Conservation (phyloP, 2,797 vertebrate species). For the Lutjanus argentimaculatus region DNA sequence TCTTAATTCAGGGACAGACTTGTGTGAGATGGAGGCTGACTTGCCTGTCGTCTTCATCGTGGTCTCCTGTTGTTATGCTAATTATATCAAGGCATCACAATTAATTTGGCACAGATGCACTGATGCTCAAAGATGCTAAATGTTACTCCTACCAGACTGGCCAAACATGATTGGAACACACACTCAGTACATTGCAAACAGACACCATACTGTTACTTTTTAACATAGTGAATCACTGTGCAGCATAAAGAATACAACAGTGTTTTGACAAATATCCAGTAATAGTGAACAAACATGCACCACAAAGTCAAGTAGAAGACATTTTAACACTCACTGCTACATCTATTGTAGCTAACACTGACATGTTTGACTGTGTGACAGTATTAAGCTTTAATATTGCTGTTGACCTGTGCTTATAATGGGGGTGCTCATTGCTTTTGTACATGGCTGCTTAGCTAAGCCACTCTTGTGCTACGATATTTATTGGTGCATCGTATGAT, state of each 20-base stretch:
- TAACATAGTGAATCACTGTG: conserved; percentile 59
- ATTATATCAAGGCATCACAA: conserved; percentile 37
- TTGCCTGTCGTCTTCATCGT: neutral
- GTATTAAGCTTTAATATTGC: conserved; percentile 73
- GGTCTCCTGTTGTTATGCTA: conserved; percentile 10
- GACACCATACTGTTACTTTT: conserved; percentile 51
- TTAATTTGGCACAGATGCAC: conserved; percentile 38
- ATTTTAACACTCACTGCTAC: conserved; percentile 65
- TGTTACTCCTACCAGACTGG: conserved; percentile 28
- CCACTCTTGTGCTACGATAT: conserved; percentile 50
- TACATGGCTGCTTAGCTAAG: conserved; percentile 50
- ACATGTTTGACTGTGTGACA: conserved; percentile 36
- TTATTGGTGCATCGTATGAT: conserved; percentile 44
- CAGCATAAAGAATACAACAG: conserved; percentile 57
- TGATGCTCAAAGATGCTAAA: conserved; percentile 22
- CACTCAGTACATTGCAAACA: conserved; percentile 51
- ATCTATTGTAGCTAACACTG: conserved; percentile 52
- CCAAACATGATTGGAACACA: conserved; percentile 53
- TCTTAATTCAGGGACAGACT: neutral
- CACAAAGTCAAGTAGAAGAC: conserved; percentile 68
- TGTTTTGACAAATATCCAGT: conserved; percentile 66
- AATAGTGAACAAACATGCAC: conserved; percentile 78
- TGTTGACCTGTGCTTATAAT: conserved; percentile 63
- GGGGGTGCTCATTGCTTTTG: conserved; percentile 62
- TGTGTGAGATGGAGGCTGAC: neutral